Evolutionary conservation across 1,140 invertebrate genomes (phyloP), one percentile per base, ranked within the genome.

Genomic region (Oryctes rhinoceros): DNA sequence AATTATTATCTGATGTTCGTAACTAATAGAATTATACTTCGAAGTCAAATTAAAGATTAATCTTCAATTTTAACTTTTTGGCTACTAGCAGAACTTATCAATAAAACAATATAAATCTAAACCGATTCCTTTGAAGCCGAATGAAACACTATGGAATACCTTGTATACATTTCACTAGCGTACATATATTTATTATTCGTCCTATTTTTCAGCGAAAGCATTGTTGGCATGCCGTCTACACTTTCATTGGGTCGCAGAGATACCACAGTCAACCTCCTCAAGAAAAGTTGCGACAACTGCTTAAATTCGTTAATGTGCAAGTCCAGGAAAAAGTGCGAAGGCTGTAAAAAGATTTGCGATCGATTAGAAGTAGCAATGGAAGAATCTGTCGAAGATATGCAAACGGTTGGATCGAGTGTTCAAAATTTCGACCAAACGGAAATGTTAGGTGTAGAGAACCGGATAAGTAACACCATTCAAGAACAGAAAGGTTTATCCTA

Each of bases 321-420:
- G 24, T 3, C 65, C 20, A 71, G 24, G 35, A 24, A 24, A 24
- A 71, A 71, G 35, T 71, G 65, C 35, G 65, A 71, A 15, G 9
- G 65, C 24, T 71, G 65, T 24, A 71, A 71, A 24, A 71, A 71
- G 24, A 71, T 71, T 24, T 71, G 65, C 13, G 65, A 71, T 30
- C 30, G 35, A 71, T 30, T 35, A 30, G 65, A 37, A 11, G 18
- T 4, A 3, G 11, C 62, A 10, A 3, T 67, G 0, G 62, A 67
- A 10, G n/a, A 67, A 67, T 20, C 65, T 30, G 65, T 10, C 9
- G 65, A 71, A 11, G 65, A 71, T n/a, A 35, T 35, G 4, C 65
- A 30, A 71, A 35, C 11, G 0, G 1, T 37, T 13, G 65, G 6
- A 35, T 7, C 20, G 10, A 30, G 9, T 10, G 13, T n/a, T 15